A percentile compares a stretch with the other conserved stretches of the same genome.
Evolutionary conservation across 2,113 vertebrate genomes (phyloP).

Genomic region (Dipodomys merriami): DNA sequence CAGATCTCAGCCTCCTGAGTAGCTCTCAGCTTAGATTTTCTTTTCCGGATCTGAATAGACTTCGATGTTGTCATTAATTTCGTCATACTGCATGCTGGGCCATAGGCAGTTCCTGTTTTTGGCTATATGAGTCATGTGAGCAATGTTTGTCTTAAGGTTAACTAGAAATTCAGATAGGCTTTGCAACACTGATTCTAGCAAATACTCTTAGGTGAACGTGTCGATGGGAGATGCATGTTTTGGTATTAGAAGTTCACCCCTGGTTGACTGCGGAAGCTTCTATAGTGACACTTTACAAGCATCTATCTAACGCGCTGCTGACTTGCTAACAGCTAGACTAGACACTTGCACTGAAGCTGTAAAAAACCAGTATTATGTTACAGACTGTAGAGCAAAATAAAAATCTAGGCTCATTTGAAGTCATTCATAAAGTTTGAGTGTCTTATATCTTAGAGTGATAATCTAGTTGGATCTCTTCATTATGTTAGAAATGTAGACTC

Average conservation of each 20-base stretch:
- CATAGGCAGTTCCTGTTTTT: conserved; percentile 50
- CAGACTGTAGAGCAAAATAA: too few relatives aligned
- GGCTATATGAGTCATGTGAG: background rate
- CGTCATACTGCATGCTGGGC: conserved; percentile 34
- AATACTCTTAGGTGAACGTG: background rate
- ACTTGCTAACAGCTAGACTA: background rate
- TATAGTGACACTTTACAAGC: background rate
- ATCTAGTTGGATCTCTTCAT: too few relatives aligned
- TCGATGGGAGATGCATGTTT: too few relatives aligned
- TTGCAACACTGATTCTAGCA: background rate
- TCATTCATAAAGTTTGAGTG: too few relatives aligned
- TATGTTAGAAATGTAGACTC: too few relatives aligned
- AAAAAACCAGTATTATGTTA: too few relatives aligned
- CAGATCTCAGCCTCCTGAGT: background rate
- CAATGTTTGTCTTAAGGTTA: background rate
- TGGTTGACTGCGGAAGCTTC: background rate
- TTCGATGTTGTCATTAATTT: conserved; percentile 53
- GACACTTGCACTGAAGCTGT: background rate
- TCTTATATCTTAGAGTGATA: too few relatives aligned
- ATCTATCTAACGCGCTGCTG: background rate
- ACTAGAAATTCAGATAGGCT: background rate
- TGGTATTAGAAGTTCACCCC: too few relatives aligned
- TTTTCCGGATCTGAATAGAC: background rate
- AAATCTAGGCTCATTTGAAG: too few relatives aligned
- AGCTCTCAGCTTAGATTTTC: background rate